Evolutionary conservation across 2,797 vertebrate genomes (phyloP).

Genomic region (Pseudocheirus occidentalis): DNA sequence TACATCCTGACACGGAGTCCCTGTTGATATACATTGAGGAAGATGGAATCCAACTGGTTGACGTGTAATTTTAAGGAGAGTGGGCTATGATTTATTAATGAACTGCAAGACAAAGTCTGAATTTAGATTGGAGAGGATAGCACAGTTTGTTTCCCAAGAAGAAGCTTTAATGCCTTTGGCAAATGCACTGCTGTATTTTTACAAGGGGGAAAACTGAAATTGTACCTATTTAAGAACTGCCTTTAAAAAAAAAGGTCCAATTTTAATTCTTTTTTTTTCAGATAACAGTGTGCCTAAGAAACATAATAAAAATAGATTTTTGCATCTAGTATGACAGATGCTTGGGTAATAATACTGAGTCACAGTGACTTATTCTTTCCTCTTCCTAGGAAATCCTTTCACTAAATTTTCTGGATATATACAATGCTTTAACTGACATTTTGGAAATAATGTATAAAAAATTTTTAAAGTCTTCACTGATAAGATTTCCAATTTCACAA

Average conservation of each 20-base stretch:
- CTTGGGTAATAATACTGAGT: neutral
- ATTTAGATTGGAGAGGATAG: constrained; percentile 54
- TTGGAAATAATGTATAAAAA: neutral
- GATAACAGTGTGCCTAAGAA: neutral
- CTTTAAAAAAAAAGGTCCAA: neutral
- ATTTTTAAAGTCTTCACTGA: neutral
- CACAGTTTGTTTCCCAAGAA: constrained; percentile 1
- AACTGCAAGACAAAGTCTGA: constrained; percentile 59
- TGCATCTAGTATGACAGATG: neutral
- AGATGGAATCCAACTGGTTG: constrained; percentile 53
- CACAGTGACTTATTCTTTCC: constrained; percentile 17
- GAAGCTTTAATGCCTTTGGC: constrained; percentile 42
- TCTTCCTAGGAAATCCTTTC: neutral
- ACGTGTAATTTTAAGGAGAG: constrained; percentile 71
- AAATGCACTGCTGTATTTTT: neutral
- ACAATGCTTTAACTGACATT: neutral
- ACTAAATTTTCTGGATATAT: neutral
- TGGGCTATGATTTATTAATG: constrained; percentile 79
- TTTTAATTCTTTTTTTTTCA: neutral
- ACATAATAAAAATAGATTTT: constrained; percentile 3
- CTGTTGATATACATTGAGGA: neutral
- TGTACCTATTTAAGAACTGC: neutral
- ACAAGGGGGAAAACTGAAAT: neutral
- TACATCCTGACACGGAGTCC: constrained; percentile 46
- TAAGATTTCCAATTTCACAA: neutral